A percentile compares a stretch with the other conserved stretches of the same genome.
Conservation (phyloP, 1,140 invertebrate species). For the Manduca sexta region DNA sequence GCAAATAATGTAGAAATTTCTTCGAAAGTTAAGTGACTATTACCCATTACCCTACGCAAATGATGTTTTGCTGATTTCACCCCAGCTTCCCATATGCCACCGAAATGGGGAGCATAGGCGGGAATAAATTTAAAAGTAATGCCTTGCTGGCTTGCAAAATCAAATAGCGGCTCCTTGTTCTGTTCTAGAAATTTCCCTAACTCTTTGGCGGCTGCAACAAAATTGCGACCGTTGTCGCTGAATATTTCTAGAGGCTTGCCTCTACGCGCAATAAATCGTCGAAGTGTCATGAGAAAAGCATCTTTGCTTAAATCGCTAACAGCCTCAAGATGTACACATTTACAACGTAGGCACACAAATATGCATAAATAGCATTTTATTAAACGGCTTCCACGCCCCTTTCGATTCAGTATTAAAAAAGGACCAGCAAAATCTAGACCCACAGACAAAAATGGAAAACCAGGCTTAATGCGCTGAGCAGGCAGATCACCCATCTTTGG, state of each 20-base stretch:
- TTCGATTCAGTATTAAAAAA: slow-evolving; percentile 22
- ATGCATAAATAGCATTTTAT: too few relatives aligned
- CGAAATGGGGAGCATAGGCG: slow-evolving; percentile 8
- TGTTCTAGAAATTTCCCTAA: slow-evolving; percentile 3
- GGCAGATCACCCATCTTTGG: slow-evolving; percentile 10
- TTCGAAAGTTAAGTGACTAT: slow-evolving; percentile 24
- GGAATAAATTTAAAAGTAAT: slow-evolving; percentile 12
- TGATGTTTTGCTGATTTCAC: slow-evolving; percentile 23
- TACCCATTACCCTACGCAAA: slow-evolving; percentile 16
- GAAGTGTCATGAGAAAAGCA: slow-evolving; percentile 8
- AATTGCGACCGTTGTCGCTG: slow-evolving; percentile 51
- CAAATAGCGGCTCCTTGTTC: not conserved
- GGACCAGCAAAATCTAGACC: slow-evolving; percentile 44
- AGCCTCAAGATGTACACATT: too few relatives aligned
- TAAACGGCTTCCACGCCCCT: too few relatives aligned
- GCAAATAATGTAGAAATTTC: slow-evolving; percentile 23
- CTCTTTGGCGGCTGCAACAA: slow-evolving; percentile 24
- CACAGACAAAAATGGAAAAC: slow-evolving; percentile 6
- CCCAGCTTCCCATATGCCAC: slow-evolving; percentile 20
- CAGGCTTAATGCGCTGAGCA: slow-evolving; percentile 24
- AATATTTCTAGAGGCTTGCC: slow-evolving; percentile 36
- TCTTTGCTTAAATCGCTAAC: not conserved
- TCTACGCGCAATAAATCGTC: slow-evolving; percentile 23
- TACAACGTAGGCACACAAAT: too few relatives aligned
- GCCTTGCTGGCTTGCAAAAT: not conserved